Evolutionary conservation across 2,113 vertebrate genomes (phyloP).

Genomic region (Acinonyx jubatus): DNA sequence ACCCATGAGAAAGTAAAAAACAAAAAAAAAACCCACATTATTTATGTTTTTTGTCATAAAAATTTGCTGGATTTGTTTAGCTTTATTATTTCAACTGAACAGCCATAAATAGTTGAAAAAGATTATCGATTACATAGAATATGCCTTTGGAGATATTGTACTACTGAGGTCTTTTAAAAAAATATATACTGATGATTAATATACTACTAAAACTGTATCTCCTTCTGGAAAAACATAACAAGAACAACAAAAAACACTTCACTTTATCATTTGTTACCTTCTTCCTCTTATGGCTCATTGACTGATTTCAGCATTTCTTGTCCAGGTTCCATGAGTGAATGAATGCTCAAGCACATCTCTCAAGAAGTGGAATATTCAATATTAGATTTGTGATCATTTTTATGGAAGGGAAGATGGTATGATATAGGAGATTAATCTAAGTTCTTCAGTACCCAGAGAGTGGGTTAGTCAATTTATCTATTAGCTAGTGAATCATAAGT

Average conservation of each 20-base stretch:
- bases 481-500: constrained; percentile 3
- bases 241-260: background rate
- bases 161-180: background rate
- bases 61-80: background rate
- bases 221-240: background rate
- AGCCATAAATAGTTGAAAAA: background rate
- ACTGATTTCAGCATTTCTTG: background rate
- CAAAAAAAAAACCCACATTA: background rate
- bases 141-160: background rate
- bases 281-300: background rate
- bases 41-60: background rate
- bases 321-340: background rate
- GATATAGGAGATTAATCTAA: constrained; percentile 46
- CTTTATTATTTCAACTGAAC: background rate
- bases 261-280: background rate
- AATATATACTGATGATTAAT: background rate
- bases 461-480: background rate
- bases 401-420: background rate
- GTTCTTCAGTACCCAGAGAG: background rate
- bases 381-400: constrained; percentile 50
- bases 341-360: constrained; percentile 27
- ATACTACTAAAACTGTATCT: background rate
- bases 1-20: background rate
- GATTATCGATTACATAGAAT: background rate
- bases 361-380: constrained; percentile 40